Percentiles rank a stretch among this genome's conserved stretches.
Conservation (phyloP, 2,888 invertebrate genomes). For the Drosophila maculinotata region DNA sequence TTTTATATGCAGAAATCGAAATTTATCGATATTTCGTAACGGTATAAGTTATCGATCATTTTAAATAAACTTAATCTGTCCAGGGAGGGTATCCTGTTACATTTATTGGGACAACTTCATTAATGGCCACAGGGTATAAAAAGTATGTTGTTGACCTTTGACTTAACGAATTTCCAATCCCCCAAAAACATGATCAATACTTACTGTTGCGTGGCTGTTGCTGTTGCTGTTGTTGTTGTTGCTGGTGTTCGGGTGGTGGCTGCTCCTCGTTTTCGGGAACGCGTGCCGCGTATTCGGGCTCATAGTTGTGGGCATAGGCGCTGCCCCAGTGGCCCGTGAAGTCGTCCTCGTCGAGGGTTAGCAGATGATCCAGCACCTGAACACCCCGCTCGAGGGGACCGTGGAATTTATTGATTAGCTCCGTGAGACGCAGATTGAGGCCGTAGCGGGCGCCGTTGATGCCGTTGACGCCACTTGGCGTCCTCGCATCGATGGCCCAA, state of each 20-base stretch:
- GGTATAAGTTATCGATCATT: no score
- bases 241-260: slow-evolving; percentile 59
- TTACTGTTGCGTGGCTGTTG: slow-evolving; percentile 36
- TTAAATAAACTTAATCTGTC: no score
- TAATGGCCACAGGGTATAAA: no score
- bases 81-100: no score
- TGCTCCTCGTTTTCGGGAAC: slow-evolving; percentile 67
- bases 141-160: slow-evolving; percentile 62
- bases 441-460: slow-evolving; percentile 78
- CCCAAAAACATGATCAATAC: slow-evolving; percentile 40
- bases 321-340: slow-evolving; percentile 84
- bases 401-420: slow-evolving; percentile 85
- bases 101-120: no score
- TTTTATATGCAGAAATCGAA: no score
- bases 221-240: slow-evolving; percentile 43
- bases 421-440: slow-evolving; percentile 87
- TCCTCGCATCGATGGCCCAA: slow-evolving; percentile 86
- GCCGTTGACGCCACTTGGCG: slow-evolving; percentile 42
- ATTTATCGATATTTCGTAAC: no score
- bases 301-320: slow-evolving; percentile 83
- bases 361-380: slow-evolving; percentile 89
- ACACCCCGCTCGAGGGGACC: slow-evolving; percentile 85
- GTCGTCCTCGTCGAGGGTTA: slow-evolving; percentile 86
- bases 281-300: slow-evolving; percentile 72
- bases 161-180: slow-evolving; percentile 27